Evolutionary conservation across 2,113 vertebrate species (phyloP), one percentile per base, ranked within the genome.

Genomic region (Melanocharis versteri): DNA sequence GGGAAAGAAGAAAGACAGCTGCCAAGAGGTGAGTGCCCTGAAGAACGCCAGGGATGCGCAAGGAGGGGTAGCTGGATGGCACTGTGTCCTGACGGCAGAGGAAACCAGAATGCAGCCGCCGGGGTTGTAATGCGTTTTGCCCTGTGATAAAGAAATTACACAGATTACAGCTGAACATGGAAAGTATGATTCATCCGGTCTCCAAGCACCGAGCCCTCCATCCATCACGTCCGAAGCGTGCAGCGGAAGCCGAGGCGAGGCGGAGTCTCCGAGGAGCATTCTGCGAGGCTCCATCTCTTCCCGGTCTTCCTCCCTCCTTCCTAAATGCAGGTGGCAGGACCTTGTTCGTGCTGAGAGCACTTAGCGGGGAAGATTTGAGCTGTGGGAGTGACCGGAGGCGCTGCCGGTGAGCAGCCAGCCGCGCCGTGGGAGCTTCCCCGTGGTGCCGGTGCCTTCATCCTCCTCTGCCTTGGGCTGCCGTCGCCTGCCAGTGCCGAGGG

Each of bases 121-220:
- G 6, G 44, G 13, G 23, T 47, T 66, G 35, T 64, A 81, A 78
- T 21, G 18, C n/a, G 0, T 78, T 95, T 56, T 88, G 24, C 26
- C 58, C 44, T 7, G 9, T 27, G 72, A 90, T 87, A 84, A 89
- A 89, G 76, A 78, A 89, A 83, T 94, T 44, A 88, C 66, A 11
- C 39, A 37, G 79, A 64, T 40, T 39, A 45, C 44, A 60, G 40
- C 24, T 22, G 44, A 78, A 53, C 23, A 26, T 11, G 92, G 92
- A 89, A 95, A 92, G 87, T 53, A 11, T 78, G 93, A 93, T 82
- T 92, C 90, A 87, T 23, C 20, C 37, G 3, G 50, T 62, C 62
- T 50, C 48, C 82, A 31, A 54, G 87, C 87, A 10, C 50, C 1
- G 11, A 56, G 13, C 78, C 48, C 31, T 88, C 62, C 64, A 11